Percentiles rank a stretch among this genome's conserved stretches.
Evolutionary conservation across 2,113 vertebrate genomes (phyloP).

Genomic region (Climacteris rufus): DNA sequence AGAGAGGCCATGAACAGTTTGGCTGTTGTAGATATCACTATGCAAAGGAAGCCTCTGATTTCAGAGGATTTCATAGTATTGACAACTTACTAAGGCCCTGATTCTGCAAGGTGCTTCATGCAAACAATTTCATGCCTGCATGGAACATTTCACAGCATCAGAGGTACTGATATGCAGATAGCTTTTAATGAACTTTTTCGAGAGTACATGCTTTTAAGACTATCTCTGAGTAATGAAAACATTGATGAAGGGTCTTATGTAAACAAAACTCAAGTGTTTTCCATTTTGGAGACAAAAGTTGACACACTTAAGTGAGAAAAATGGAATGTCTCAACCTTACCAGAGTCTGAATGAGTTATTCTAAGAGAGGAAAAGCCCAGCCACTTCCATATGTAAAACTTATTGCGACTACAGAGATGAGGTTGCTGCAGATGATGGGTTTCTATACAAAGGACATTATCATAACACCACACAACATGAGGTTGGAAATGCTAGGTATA

Average conservation of each 20-base stretch:
- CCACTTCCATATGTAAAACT: constrained; percentile 58
- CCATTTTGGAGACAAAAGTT: constrained; percentile 39
- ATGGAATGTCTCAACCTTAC: constrained; percentile 60
- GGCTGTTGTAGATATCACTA: neutral
- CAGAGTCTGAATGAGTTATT: constrained; percentile 50
- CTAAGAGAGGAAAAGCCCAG: constrained; percentile 55
- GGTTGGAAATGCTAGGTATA: constrained; percentile 70
- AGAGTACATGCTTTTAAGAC: constrained; percentile 35
- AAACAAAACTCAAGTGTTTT: constrained; percentile 51
- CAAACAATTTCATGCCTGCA: constrained; percentile 33
- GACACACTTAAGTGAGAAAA: constrained; percentile 54
- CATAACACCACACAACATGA: constrained; percentile 70
- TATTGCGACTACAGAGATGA: constrained; percentile 64
- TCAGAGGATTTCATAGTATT: neutral
- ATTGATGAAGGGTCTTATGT: constrained; percentile 21
- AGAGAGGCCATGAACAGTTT: neutral
- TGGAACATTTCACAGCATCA: constrained; percentile 55
- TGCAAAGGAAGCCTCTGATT: constrained; percentile 8
- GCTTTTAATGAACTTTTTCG: constrained; percentile 22
- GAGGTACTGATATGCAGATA: constrained; percentile 27
- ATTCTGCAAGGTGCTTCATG: constrained; percentile 61
- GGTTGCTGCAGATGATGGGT: constrained; percentile 62
- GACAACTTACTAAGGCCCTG: constrained; percentile 27
- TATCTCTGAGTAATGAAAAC: constrained; percentile 20
- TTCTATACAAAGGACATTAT: constrained; percentile 68